Evolutionary conservation across 1,140 invertebrate genomes (phyloP).

Genomic region (Heliconius hewitsoni): DNA sequence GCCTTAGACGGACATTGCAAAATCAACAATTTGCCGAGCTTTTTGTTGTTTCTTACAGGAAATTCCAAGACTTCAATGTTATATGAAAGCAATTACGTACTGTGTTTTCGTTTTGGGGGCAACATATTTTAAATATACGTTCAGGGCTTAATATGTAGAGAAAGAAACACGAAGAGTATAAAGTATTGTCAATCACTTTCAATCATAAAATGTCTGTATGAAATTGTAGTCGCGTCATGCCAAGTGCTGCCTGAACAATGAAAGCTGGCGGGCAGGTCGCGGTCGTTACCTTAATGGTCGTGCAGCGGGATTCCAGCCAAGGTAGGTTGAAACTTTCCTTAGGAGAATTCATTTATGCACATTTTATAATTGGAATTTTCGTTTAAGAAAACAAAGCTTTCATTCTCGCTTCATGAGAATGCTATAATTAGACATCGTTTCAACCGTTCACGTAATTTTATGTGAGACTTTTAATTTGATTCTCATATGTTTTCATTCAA

Average conservation of each 20-base stretch:
- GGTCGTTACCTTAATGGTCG: conserved; percentile 59
- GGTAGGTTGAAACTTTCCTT: conserved; percentile 51
- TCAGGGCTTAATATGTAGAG: background rate
- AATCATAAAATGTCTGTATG: conserved; percentile 46
- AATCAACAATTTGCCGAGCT: conserved; percentile 35
- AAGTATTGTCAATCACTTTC: conserved; percentile 54
- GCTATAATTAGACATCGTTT: conserved; percentile 38
- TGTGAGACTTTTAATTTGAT: conserved; percentile 35
- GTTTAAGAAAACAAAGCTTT: conserved; percentile 48
- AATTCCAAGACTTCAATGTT: conserved; percentile 50
- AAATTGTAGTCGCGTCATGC: conserved; percentile 55
- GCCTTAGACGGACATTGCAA: conserved; percentile 30
- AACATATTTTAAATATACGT: background rate
- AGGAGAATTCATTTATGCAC: conserved; percentile 58
- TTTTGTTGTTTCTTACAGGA: conserved; percentile 60
- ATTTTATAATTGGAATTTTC: conserved; percentile 49
- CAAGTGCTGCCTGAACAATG: conserved; percentile 60
- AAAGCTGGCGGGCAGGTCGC: conserved; percentile 60
- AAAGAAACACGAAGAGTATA: conserved; percentile 16
- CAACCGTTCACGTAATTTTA: conserved; percentile 33
- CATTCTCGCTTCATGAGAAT: conserved; percentile 39
- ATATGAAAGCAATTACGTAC: conserved; percentile 24
- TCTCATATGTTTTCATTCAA: conserved; percentile 30
- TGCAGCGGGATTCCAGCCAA: conserved; percentile 53
- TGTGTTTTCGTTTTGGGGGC: background rate